Conservation (phyloP, 2,797 vertebrate species). For the Xiphophorus birchmanni region DNA sequence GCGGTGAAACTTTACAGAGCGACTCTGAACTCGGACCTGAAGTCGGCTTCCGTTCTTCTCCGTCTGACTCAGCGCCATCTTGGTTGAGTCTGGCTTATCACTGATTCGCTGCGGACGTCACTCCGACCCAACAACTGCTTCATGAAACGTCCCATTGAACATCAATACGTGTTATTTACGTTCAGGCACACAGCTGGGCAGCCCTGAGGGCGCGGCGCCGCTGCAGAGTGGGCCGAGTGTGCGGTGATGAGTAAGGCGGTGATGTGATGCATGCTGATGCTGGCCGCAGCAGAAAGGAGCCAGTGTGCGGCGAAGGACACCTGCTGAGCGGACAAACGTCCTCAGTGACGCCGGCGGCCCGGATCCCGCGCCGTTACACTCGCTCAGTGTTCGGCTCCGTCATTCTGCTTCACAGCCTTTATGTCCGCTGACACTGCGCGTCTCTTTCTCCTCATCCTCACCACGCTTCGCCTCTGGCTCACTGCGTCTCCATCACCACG, state of each 20-base stretch:
- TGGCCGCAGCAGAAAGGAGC: constrained; percentile 68
- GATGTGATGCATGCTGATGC: constrained; percentile 73
- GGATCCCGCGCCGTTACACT: constrained; percentile 33
- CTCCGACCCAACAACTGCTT: not conserved
- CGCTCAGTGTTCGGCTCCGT: constrained; percentile 42
- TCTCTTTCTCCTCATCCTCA: constrained; percentile 1
- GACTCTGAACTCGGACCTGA: not conserved
- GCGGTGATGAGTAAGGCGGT: constrained; percentile 58
- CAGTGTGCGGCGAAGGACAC: constrained; percentile 74
- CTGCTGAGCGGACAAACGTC: constrained; percentile 72
- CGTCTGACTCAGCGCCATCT: not conserved
- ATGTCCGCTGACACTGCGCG: constrained; percentile 26
- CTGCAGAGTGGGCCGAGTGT: constrained; percentile 35
- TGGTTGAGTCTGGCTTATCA: constrained; percentile 28
- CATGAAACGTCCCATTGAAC: constrained; percentile 18
- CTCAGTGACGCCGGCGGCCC: constrained; percentile 55
- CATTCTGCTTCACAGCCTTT: constrained; percentile 22
- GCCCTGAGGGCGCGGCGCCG: constrained; percentile 20
- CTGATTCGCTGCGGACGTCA: constrained; percentile 8
- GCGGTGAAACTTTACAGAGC: no score
- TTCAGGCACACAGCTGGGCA: constrained; percentile 4
- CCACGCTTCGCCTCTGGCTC: not conserved
- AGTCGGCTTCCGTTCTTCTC: not conserved
- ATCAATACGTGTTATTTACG: constrained; percentile 48
- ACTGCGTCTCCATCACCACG: not conserved